Evolutionary conservation across 2,113 vertebrate species (phyloP), one percentile per base, ranked within the genome.

Genomic region (Ellobius talpinus): DNA sequence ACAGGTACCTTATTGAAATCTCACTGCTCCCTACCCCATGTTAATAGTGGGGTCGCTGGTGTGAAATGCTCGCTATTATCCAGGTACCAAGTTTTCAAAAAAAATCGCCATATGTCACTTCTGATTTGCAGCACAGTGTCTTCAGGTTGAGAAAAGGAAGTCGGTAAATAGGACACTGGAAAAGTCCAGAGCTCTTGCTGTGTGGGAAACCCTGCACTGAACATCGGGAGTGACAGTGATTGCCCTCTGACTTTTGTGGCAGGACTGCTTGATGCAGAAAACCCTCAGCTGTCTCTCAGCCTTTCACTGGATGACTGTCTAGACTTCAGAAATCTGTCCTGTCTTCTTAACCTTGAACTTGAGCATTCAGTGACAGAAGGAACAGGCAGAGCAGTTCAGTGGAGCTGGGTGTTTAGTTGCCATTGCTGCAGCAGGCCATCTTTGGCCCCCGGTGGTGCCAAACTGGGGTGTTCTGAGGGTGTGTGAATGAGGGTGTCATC

Each of bases 261-360:
- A 72, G 55, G 65, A 52, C 58, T 7, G 5, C 21, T 36, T 39
- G 81, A 21, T 14, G 33, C 19, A 55, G 24, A 78, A 29, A 77
- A 72, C 65, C 76, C 78, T 89, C 24, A 33, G 74, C 17, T 0
- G 36, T 23, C 79, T 33, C 72, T 77, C 50, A 4, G 86, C 73
- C 86, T 93, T 72, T 89, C 61, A 47, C 36, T n/a, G 58, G 47
- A 89, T 90, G 94, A 73, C 92, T 91, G 72, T 42, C 33, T 74
- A 70, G 66, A 29, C 68, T 86, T 47, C 24, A 8, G 45, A 50
- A 63, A 91, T 47, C 86, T 70, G 91, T 85, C 65, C 2, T 65
- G 70, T 39, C n/a, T 89, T 81, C 21, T 58, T 96, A 31, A 94
- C 93, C 92, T 97, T 95, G 95, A 97, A 95, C 95, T 94, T 97